Evolutionary conservation across 2,888 invertebrate genomes (phyloP).

Genomic region (Mimas tiliae): DNA sequence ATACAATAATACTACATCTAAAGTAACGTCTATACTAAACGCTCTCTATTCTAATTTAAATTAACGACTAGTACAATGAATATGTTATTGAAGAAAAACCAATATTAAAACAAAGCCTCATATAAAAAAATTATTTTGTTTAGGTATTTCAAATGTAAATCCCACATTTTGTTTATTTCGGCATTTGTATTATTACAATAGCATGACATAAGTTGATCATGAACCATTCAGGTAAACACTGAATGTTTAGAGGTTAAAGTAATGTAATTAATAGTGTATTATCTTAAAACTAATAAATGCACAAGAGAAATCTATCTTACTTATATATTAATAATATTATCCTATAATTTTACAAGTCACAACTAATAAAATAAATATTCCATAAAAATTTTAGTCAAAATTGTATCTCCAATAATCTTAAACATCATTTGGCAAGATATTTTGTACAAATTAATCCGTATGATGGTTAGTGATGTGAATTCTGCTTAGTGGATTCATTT

Average conservation of each 20-base stretch:
- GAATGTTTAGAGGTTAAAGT: neutral
- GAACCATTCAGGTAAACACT: neutral
- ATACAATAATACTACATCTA: slow-evolving; percentile 1
- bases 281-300: slow-evolving; percentile 18
- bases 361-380: no score
- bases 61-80: slow-evolving; percentile 3
- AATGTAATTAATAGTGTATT: slow-evolving; percentile 1
- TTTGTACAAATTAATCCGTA: slow-evolving; percentile 10
- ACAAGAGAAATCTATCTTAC: neutral
- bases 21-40: neutral
- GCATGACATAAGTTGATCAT: neutral
- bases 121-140: neutral
- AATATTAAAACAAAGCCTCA: neutral
- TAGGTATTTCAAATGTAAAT: neutral
- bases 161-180: neutral
- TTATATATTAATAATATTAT: neutral
- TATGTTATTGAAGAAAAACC: neutral
- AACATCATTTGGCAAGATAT: slow-evolving; percentile 14
- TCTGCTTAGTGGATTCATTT: neutral
- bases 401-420: neutral
- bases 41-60: neutral
- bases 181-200: neutral
- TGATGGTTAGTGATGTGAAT: neutral
- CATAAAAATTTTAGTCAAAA: neutral
- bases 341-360: neutral